phyloP scores from a whole-genome alignment of 2,888 invertebrate species.

The Drosophila kuntzei region DNA sequence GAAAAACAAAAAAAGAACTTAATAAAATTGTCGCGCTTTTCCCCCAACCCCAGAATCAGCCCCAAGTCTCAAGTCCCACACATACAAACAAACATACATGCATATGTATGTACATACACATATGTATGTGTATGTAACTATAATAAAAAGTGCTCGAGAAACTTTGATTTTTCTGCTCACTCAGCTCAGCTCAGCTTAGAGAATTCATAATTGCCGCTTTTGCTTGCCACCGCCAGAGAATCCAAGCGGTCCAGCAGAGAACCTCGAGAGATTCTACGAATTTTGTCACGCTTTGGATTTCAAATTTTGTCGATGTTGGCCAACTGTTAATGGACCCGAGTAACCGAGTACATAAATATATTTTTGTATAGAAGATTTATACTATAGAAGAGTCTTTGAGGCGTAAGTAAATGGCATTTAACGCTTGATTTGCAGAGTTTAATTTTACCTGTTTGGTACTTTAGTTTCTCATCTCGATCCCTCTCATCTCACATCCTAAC shows the following conservation, averaged over 20 bases:
- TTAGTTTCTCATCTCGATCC: slow-evolving; percentile 47
- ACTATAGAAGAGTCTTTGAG: slow-evolving; percentile 64
- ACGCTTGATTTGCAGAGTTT: slow-evolving; percentile 82
- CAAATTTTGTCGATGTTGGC: slow-evolving; percentile 74
- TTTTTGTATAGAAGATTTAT: not conserved
- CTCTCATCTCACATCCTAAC: slow-evolving; percentile 44
- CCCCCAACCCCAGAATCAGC: slow-evolving; percentile 20
- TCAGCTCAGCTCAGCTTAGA: slow-evolving; percentile 9
- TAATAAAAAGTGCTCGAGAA: slow-evolving; percentile 32
- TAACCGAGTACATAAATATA: not conserved
- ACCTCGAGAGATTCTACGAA: slow-evolving; percentile 58
- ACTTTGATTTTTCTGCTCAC: slow-evolving; percentile 65
- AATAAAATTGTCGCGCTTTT: slow-evolving; percentile 44
- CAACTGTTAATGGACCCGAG: slow-evolving; percentile 63
- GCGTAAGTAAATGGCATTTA: slow-evolving; percentile 83
- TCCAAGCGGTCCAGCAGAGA: slow-evolving; percentile 27
- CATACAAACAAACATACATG: slow-evolving; percentile 1
- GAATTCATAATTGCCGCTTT: slow-evolving; percentile 47
- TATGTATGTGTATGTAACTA: slow-evolving; percentile 11
- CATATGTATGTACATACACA: slow-evolving; percentile 1
- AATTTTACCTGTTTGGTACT: slow-evolving; percentile 66
- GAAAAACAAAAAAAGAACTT: slow-evolving; percentile 24
- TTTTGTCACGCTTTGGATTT: slow-evolving; percentile 75
- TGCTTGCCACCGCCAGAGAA: not conserved
- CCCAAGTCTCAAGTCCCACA: slow-evolving; percentile 19